Evolutionary conservation across 2,797 vertebrate genomes (phyloP).

Genomic region (Echiichthys vipera): DNA sequence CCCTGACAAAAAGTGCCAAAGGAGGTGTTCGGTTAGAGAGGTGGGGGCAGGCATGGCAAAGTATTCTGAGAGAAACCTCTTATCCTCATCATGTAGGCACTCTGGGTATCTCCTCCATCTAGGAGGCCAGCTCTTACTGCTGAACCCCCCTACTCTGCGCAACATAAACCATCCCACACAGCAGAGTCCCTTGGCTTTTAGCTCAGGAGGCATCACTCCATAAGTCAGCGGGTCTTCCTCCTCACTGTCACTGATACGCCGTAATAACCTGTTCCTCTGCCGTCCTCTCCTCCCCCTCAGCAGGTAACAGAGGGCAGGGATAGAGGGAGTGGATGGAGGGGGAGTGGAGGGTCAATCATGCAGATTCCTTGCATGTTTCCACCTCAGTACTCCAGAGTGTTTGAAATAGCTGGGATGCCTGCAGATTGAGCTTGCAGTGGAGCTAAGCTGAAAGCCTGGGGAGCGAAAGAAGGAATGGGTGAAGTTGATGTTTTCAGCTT

Average conservation of each 20-base stretch:
- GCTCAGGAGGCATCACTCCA: conserved; percentile 47
- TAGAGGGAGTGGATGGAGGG: conserved; percentile 55
- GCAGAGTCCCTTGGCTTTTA: conserved; percentile 40
- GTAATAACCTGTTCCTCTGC: conserved; percentile 60
- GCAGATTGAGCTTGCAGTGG: conserved; percentile 39
- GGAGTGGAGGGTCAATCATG: conserved; percentile 69
- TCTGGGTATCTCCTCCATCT: conserved; percentile 7
- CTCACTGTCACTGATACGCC: conserved; percentile 55
- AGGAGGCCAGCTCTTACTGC: conserved; percentile 24
- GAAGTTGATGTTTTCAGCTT: conserved; percentile 21
- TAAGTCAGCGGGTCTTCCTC: conserved; percentile 52
- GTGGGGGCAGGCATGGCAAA: conserved; percentile 10
- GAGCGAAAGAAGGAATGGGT: neutral
- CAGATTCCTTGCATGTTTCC: conserved; percentile 82
- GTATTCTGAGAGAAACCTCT: neutral
- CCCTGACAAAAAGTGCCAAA: conserved; percentile 31
- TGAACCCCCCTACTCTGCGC: conserved; percentile 15
- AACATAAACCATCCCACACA: conserved; percentile 20
- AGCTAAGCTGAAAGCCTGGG: conserved; percentile 49
- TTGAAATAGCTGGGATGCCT: conserved; percentile 80
- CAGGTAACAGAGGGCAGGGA: conserved; percentile 72
- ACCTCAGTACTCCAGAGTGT: conserved; percentile 64
- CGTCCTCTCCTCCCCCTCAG: conserved; percentile 73
- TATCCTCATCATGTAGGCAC: conserved; percentile 4
- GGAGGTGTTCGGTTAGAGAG: conserved; percentile 1